Percentiles rank a stretch among this genome's conserved stretches.
These are phyloP conservation scores for Subacronicta megacephala DNA, from an alignment of 2,888 invertebrate genomes.

Conservation along the genomic window DNA sequence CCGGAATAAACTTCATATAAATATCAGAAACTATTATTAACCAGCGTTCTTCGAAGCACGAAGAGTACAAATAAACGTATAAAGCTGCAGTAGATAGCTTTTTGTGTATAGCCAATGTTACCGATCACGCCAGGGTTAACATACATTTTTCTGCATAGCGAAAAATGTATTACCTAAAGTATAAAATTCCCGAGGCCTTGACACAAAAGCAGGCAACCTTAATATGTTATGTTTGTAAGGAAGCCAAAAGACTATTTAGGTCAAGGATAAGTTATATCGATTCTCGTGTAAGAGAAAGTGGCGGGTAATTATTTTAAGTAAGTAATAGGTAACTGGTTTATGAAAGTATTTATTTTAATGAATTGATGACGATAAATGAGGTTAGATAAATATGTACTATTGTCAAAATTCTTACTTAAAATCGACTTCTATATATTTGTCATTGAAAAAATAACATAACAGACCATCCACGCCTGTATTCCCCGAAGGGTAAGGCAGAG, in stretches of 20 bases:
- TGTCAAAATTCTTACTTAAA: no score
- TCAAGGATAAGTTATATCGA: conserved; percentile 43
- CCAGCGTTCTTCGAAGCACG: conserved; percentile 19
- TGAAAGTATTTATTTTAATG: conserved; percentile 6
- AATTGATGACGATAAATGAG: background rate
- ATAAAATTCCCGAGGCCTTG: conserved; percentile 33
- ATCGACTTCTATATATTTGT: no score
- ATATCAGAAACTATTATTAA: conserved; percentile 33
- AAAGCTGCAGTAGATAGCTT: background rate
- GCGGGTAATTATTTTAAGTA: conserved; percentile 7
- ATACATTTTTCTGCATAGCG: conserved; percentile 20
- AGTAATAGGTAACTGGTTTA: background rate
- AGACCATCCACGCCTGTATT: no score
- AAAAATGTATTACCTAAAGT: conserved; percentile 23
- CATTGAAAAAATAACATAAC: no score
- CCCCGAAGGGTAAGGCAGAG: no score
- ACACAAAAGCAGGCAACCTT: conserved; percentile 37
- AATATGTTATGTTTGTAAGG: conserved; percentile 30
- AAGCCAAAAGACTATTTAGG: conserved; percentile 37
- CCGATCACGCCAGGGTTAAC: conserved; percentile 15
- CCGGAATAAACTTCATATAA: conserved; percentile 14
- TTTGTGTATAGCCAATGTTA: conserved; percentile 10
- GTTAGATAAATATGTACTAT: no score
- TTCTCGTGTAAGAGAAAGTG: conserved; percentile 18
- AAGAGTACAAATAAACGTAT: conserved; percentile 30